Percentiles rank a stretch among this genome's conserved stretches.
Evolutionary conservation across 1,140 invertebrate genomes (phyloP).

Genomic region (Stegodyphus dumicola): DNA sequence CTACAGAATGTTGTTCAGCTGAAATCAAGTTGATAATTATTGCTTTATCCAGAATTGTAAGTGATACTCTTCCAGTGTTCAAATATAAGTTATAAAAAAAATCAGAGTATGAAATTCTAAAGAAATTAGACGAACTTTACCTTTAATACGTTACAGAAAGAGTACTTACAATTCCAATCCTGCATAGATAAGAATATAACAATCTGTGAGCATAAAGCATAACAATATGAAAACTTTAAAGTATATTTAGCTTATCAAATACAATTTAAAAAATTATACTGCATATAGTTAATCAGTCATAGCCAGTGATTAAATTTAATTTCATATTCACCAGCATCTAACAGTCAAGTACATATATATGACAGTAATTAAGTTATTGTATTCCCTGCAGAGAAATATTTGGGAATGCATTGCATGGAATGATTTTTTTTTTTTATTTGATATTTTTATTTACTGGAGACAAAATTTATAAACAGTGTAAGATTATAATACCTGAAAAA

Average conservation of each 20-base stretch:
- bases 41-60: conserved; percentile 35
- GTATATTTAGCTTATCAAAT: not conserved
- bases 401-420: no score
- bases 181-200: conserved; percentile 41
- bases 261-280: not conserved
- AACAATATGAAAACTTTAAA: not conserved
- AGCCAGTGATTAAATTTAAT: not conserved
- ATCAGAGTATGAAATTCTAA: not conserved
- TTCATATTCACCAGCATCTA: no score
- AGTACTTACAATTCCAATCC: conserved; percentile 23
- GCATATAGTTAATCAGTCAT: not conserved
- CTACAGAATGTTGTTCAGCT: conserved; percentile 6
- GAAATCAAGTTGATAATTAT: conserved; percentile 36
- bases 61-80: conserved; percentile 9
- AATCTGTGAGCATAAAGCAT: not conserved
- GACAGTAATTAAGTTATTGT: no score
- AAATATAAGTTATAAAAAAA: conserved; percentile 1
- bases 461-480: no score
- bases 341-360: no score
- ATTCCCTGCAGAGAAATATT: no score
- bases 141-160: not conserved
- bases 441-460: no score
- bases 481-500: no score
- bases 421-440: no score
- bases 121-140: not conserved